Evolutionary conservation across 2,113 vertebrate genomes (phyloP), one percentile per base, ranked within the genome.

Genomic region (Rynchops niger): DNA sequence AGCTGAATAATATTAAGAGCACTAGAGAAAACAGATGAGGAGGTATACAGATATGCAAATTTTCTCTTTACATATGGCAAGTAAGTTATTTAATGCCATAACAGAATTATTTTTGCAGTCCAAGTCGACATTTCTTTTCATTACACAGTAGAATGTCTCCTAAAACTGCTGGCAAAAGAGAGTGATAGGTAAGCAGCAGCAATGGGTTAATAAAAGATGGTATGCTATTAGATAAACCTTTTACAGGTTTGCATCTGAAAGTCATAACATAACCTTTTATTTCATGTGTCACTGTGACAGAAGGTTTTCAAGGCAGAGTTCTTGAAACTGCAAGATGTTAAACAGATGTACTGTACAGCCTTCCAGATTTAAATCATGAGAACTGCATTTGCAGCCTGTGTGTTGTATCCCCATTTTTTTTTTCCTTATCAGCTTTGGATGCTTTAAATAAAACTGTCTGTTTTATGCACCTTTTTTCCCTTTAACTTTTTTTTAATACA

Each of bases 181-280:
- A 86, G 71, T 77, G 72, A 84, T 61, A 84, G 95, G 96, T 94
- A 69, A 98, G 94, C 80, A 95, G 78, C 79, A 94, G 80, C 77
- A 94, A 98, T 52, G 97, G 96, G 97, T 98, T 98, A 98, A 98
- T 89, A 95, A 95, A 94, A 91, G 78, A 94, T 30, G 34, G 96
- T 87, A 92, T 90, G 90, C 83, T 86, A 92, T 96, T 92, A 97
- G 97, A 98, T 98, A 97, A 98, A 96, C 93, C 65, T 98, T 97
- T 96, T 97, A 95, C 96, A 98, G 97, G 95, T 98, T 97, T 97
- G 94, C 97, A 98, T 98, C 97, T 98, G 97, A 98, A 98, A 98
- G 97, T 97, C 97, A 97, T 98, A 98, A 98, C 94, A 97, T 85
- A 98, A 97, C 95, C 96, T 98, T 98, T 97, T 96, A 97, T 98